Conservation (phyloP, 2,113 vertebrate genomes). For the Recurvirostra avosetta region DNA sequence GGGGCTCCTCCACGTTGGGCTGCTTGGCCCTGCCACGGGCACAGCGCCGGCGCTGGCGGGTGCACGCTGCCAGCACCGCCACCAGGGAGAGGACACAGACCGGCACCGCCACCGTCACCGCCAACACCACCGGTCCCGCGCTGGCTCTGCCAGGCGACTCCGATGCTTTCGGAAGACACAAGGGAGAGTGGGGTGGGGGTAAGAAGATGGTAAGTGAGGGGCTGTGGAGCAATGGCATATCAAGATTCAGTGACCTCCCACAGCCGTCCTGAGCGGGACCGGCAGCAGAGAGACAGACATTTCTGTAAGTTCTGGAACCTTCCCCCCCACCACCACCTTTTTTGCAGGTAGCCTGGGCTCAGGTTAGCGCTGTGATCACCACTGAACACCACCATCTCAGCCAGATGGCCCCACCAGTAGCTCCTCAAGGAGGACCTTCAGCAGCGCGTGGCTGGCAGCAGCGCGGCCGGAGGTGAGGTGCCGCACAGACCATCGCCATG, state of each 20-base stretch:
- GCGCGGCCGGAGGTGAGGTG: neutral
- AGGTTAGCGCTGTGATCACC: accelerated
- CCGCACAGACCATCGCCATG: accelerated
- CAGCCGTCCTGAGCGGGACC: accelerated
- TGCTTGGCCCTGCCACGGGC: constrained; percentile 67
- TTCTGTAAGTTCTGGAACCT: accelerated
- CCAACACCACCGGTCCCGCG: constrained; percentile 72
- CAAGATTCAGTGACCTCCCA: accelerated
- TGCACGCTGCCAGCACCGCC: constrained; percentile 70
- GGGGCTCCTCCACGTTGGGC: constrained; percentile 82
- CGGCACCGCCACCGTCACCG: constrained; percentile 76
- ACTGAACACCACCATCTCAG: no score
- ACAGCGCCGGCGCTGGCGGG: constrained; percentile 71
- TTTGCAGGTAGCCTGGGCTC: accelerated
- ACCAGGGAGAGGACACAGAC: constrained; percentile 76
- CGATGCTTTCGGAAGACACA: neutral
- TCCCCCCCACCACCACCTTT: accelerated
- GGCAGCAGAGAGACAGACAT: accelerated
- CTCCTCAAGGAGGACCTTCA: neutral
- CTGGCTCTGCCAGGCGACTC: constrained; percentile 56
- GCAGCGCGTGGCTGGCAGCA: accelerated
- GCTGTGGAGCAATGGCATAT: accelerated
- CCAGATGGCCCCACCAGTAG: neutral
- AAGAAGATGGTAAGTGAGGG: neutral
- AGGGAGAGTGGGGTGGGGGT: neutral